Evolutionary conservation across 2,113 vertebrate species (phyloP), one percentile per base, ranked within the genome.

Genomic region (Epinephelus lanceolatus): DNA sequence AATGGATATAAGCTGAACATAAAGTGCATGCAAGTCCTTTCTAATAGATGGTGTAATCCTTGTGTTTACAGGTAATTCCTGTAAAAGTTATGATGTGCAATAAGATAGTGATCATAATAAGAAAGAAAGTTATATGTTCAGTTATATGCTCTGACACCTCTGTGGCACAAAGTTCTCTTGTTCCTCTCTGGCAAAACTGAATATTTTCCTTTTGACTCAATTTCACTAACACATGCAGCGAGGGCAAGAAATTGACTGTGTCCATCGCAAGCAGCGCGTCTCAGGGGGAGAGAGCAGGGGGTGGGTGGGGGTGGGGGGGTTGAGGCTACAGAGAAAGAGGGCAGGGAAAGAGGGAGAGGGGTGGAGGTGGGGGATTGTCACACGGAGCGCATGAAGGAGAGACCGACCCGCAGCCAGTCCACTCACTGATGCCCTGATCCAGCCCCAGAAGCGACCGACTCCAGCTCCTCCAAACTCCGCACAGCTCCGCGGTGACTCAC

Each of bases 381-480:
- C 91, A 74, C 68, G 59, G 85, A 90, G 89, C 91, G 78, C 88
- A 74, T 63, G 80, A 74, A 80, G 83, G 68, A 85, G 76, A 89
- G 86, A 89, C 18, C 84, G 85, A 85, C 87, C 88, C 71, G 49
- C 88, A 88, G 90, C 70, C 76, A 77, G 88, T 89, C 85, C 88
- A 63, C 76, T 84, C 85, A 80, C 84, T 71, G 86, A 73, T 69
- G 69, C 84, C 60, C 85, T 53, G 80, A 65, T 82, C 81, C 71
- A 57, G 59, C 73, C 37, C 76, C 33, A 61, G 55, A 53, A 57
- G 67, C 76, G 55, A 69, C 56, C 73, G 47, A 63, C 80, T 19
- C 2, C 3, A 33, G 33, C 84, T 40, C 81, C 78, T 47, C 49
- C 8, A 10, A 78, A 61, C 51, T 71, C 4, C 45, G 1, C 71